phyloP scores from a whole-genome alignment of 2,888 invertebrate genomes.

The Entomobrya multifasciata region DNA sequence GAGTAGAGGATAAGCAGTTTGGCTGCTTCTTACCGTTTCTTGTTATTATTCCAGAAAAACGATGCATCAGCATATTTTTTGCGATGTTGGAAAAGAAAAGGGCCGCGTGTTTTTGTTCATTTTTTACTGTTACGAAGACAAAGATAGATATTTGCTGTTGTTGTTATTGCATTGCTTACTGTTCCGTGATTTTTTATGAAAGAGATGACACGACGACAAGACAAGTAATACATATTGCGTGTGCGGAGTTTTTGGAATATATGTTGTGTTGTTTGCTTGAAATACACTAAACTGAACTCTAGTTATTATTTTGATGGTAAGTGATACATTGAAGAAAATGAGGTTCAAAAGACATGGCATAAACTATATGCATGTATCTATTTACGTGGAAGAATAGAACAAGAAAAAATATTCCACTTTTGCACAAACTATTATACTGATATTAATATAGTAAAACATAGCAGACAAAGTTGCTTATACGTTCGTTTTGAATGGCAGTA shows the following conservation, averaged over 20 bases:
- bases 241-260: slow-evolving; percentile 33
- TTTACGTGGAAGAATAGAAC: neutral
- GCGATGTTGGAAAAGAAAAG: slow-evolving; percentile 33
- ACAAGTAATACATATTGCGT: slow-evolving; percentile 17
- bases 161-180: slow-evolving; percentile 41
- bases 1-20: too few relatives aligned
- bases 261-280: slow-evolving; percentile 10
- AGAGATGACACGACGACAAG: slow-evolving; percentile 39
- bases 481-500: slow-evolving; percentile 10
- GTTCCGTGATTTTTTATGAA: slow-evolving; percentile 46
- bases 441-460: too few relatives aligned
- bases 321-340: slow-evolving; percentile 35
- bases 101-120: neutral
- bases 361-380: neutral
- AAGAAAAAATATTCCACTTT: too few relatives aligned
- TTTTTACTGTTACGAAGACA: slow-evolving; percentile 26
- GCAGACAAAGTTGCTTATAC: too few relatives aligned
- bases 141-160: slow-evolving; percentile 5
- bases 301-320: slow-evolving; percentile 17
- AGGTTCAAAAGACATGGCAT: slow-evolving; percentile 27
- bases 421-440: too few relatives aligned
- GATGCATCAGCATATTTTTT: slow-evolving; percentile 59
- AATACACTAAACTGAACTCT: neutral
- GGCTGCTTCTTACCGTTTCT: slow-evolving; percentile 11
- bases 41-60: slow-evolving; percentile 35